Conservation (phyloP, 2,888 invertebrate genomes). For the Thera britannica region DNA sequence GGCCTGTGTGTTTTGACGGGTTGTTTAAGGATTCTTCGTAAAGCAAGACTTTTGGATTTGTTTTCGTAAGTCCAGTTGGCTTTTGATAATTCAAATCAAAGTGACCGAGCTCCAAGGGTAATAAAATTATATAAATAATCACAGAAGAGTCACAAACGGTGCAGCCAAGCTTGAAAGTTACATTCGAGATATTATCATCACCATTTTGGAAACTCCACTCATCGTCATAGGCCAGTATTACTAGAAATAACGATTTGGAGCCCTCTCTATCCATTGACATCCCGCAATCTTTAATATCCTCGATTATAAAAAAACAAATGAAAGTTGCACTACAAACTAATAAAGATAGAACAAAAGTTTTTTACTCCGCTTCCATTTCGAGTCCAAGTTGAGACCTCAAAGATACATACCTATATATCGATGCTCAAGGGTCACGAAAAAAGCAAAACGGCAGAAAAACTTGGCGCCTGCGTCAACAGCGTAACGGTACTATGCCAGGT, state of each 20-base stretch:
- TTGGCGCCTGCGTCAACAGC: conserved; percentile 36
- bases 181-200: no score
- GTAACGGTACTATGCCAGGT: conserved; percentile 43
- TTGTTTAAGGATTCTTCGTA: conserved; percentile 36
- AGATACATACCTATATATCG: background rate
- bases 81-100: conserved; percentile 27
- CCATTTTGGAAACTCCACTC: no score
- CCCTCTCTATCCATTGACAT: no score
- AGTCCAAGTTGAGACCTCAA: background rate
- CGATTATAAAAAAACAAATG: no score
- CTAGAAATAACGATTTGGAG: no score
- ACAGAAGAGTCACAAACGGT: background rate
- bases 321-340: background rate
- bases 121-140: background rate
- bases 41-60: conserved; percentile 38
- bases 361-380: background rate
- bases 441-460: conserved; percentile 27
- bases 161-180: no score
- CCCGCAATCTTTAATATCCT: no score
- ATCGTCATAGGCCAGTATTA: no score
- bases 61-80: conserved; percentile 36
- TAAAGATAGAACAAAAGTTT: background rate
- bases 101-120: background rate
- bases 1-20: conserved; percentile 70
- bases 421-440: conserved; percentile 24